Percentiles rank a stretch among this genome's conserved stretches.
Conservation (phyloP, 1,140 invertebrate genomes). For the Drosophila elegans region DNA sequence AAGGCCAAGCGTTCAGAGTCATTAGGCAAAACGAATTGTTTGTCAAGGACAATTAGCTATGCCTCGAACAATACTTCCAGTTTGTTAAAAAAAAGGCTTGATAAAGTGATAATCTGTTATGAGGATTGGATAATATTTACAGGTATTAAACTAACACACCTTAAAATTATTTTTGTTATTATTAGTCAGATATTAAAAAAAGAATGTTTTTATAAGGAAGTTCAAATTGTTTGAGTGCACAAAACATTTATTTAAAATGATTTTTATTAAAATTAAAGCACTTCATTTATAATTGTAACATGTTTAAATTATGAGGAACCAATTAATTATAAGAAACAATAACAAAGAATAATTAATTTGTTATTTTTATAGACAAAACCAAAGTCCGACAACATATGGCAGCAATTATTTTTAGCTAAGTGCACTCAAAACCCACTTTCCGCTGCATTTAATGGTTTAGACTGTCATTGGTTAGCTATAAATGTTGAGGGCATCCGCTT, state of each 20-base stretch:
- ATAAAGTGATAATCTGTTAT: no score
- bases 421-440: slow-evolving; percentile 18
- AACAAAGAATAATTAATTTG: slow-evolving; percentile 3
- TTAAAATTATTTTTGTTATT: no score
- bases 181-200: no score
- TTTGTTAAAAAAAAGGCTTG: no score
- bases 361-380: slow-evolving; percentile 1
- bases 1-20: slow-evolving; percentile 10
- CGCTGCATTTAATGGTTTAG: slow-evolving; percentile 29
- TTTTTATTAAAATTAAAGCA: no score
- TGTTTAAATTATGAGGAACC: not conserved
- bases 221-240: no score
- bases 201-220: no score
- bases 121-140: no score
- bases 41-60: slow-evolving; percentile 47
- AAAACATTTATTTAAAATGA: no score
- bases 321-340: slow-evolving; percentile 4
- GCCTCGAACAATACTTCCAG: not conserved
- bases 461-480: slow-evolving; percentile 32
- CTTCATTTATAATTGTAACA: no score
- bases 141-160: no score
- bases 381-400: not conserved
- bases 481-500: slow-evolving; percentile 38
- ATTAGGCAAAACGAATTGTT: slow-evolving; percentile 39
- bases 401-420: slow-evolving; percentile 24